phyloP scores from a whole-genome alignment of 2,888 invertebrate genomes.

The Mythimna ferrago region DNA sequence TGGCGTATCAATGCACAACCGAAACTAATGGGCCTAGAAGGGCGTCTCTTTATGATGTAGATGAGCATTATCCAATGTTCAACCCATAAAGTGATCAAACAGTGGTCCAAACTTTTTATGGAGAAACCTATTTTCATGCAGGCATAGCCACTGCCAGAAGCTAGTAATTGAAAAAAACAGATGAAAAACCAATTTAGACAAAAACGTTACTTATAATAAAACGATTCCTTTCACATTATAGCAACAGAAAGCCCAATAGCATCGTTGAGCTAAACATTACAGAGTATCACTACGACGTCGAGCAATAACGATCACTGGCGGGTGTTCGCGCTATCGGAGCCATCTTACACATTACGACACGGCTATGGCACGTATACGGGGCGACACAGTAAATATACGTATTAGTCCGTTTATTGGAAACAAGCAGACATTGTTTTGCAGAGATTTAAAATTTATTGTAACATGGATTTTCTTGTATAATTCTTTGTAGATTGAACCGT shows the following conservation, averaged over 20 bases:
- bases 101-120: no score
- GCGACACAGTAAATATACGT: slow-evolving; percentile 18
- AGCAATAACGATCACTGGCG: slow-evolving; percentile 48
- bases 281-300: slow-evolving; percentile 5
- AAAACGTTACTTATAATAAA: not conserved
- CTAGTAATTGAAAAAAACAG: no score
- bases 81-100: no score
- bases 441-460: slow-evolving; percentile 22
- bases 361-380: slow-evolving; percentile 9
- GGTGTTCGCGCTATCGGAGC: slow-evolving; percentile 17
- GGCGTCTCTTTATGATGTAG: no score
- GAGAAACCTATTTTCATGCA: no score
- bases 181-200: not conserved
- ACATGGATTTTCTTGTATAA: not conserved
- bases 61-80: no score
- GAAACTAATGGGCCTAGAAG: no score
- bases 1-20: no score
- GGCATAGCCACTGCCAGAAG: no score
- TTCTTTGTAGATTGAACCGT: not conserved
- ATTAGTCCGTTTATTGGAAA: slow-evolving; percentile 33
- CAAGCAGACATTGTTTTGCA: slow-evolving; percentile 3
- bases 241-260: slow-evolving; percentile 5
- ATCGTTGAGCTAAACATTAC: slow-evolving; percentile 39
- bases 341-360: not conserved
- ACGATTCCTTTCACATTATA: slow-evolving; percentile 1